phyloP scores from a whole-genome alignment of 1,140 invertebrate species.

The Lordiphosa mommai region DNA sequence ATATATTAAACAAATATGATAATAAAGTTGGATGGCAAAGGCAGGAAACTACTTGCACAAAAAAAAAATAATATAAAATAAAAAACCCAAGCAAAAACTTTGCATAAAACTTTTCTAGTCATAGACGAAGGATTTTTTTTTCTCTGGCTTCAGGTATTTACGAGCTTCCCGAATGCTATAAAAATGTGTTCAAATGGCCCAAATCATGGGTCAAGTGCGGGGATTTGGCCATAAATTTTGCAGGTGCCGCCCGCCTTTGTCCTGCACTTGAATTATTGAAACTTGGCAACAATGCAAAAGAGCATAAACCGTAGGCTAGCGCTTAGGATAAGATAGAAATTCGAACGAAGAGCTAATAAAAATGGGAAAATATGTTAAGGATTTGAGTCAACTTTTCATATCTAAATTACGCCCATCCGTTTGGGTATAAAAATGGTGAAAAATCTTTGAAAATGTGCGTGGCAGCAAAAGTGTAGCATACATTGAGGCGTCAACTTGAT shows the following conservation, averaged over 20 bases:
- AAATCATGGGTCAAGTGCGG: conserved; percentile 2
- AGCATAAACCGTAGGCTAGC: conserved; percentile 26
- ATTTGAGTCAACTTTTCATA: conserved; percentile 36
- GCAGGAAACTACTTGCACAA: conserved; percentile 28
- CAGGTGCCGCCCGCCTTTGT: conserved; percentile 43
- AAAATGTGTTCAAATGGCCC: conserved; percentile 21
- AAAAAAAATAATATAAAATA: conserved; percentile 46
- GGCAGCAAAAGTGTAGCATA: conserved; percentile 26
- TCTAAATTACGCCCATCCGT: conserved; percentile 58
- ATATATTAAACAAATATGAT: conserved; percentile 77
- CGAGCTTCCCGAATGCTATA: conserved; percentile 47
- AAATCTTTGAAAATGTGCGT: conserved; percentile 20
- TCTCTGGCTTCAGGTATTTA: conserved; percentile 52
- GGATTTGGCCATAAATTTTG: conserved; percentile 35
- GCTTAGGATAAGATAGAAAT: neutral
- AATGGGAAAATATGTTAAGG: conserved; percentile 55
- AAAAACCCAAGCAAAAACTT: conserved; percentile 26
- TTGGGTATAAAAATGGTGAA: conserved; percentile 16
- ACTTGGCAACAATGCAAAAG: conserved; percentile 12
- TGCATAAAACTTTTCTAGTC: conserved; percentile 33
- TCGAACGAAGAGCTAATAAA: conserved; percentile 35
- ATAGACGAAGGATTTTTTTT: conserved; percentile 37
- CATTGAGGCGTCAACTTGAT: conserved; percentile 14
- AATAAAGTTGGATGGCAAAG: conserved; percentile 42
- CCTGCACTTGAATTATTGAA: conserved; percentile 50